Percentiles rank a stretch among this genome's conserved stretches.
These are phyloP conservation scores for Syrmaticus mikado DNA, from an alignment of 2,113 vertebrate species.

Conservation along the genomic window DNA sequence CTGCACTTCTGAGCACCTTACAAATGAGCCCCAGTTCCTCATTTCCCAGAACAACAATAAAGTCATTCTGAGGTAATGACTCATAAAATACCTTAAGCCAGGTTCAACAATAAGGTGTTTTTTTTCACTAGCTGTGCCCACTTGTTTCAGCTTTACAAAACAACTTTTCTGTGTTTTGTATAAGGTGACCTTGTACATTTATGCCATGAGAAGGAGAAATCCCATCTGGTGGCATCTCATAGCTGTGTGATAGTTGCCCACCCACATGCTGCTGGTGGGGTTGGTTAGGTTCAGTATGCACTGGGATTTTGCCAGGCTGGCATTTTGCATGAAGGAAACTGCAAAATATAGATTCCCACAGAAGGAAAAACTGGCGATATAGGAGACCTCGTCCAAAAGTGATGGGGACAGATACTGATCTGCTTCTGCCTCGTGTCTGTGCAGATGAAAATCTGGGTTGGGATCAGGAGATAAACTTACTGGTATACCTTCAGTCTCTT, in stretches of 20 bases:
- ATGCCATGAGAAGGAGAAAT: background rate
- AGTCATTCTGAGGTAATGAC: slow-evolving; percentile 11
- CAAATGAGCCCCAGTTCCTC: background rate
- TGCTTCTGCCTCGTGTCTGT: background rate
- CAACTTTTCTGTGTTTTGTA: background rate
- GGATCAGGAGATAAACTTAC: background rate
- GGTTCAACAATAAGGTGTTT: background rate
- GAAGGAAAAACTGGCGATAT: background rate
- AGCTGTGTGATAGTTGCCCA: background rate
- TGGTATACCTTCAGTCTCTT: background rate
- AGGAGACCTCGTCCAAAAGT: background rate
- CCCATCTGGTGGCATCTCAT: background rate
- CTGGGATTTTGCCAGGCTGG: background rate
- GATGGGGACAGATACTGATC: background rate
- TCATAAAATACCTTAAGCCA: background rate
- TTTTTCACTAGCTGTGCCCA: background rate
- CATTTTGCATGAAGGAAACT: fast-evolving
- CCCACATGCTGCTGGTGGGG: background rate
- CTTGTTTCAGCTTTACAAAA: slow-evolving; percentile 26
- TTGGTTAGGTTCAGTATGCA: background rate
- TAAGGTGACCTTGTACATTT: background rate
- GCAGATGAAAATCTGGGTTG: background rate
- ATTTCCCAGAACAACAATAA: slow-evolving; percentile 40
- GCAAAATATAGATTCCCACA: background rate
- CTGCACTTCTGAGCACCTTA: background rate